Base-by-base conservation (phyloP, 2,797 vertebrate species). In the Caiman crocodilus region DNA sequence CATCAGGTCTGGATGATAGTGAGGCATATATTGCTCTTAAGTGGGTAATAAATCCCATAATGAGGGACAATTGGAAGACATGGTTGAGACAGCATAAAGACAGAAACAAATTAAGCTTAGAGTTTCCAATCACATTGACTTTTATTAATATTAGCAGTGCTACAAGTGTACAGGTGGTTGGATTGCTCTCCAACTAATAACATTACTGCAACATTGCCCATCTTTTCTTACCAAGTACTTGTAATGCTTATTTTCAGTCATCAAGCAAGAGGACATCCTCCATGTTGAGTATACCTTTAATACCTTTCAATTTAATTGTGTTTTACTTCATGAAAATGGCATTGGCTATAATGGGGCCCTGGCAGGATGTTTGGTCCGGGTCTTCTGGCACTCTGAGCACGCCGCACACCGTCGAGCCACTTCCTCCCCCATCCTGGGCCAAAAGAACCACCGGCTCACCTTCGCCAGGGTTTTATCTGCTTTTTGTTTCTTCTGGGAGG, bases 261-360 rank as follows among this genome's bases (percentile, higher is more conserved):
- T 67, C 0, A 0, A 11, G 3, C 55, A 7, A 7, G 56, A 69
- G 75, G 28, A 67, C 64, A 17, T 20, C n/a, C n/a, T 63, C 61
- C 28, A 67, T 67, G 16, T 67, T 67, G 64, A 12, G 14, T 67
- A 18, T 21, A 32, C n/a, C 65, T 32, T 9, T 20, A 67, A 32
- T 9, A 18, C 5, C 35, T 23, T 73, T 14, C 76, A 58, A 20
- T 9, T 42, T 63, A 85, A 28, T 3, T 63, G n/a, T 28, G n/a
- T 15, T 26, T 64, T 82, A 83, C 42, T 50, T 11, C 9, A 10
- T 50, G 42, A 50, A 50, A 50, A 50, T 50, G 10, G 10, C 35
- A 35, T n/a, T n/a, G n/a, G n/a, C n/a, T n/a, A n/a, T n/a, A n/a
- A n/a, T n/a, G n/a, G n/a, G n/a, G n/a, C n/a, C n/a, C n/a, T n/a